Evolutionary conservation across 1,140 invertebrate species (phyloP).

Genomic region (Sinella curviseta): DNA sequence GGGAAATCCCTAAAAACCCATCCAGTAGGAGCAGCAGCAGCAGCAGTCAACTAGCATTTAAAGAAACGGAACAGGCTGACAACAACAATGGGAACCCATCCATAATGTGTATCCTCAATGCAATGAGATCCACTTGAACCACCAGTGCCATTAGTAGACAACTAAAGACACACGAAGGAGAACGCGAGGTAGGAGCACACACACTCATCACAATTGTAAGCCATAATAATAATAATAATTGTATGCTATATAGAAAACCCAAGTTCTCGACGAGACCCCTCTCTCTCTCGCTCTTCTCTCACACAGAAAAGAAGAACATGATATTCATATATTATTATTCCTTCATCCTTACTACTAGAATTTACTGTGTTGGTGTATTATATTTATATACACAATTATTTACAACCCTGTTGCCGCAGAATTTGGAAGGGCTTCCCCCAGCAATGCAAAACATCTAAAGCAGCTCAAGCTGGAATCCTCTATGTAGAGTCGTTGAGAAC

Average conservation of each 20-base stretch:
- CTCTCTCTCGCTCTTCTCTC: slow-evolving; percentile 4
- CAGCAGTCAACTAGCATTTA: neutral
- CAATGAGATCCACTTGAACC: slow-evolving; percentile 2
- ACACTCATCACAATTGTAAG: too few species aligned
- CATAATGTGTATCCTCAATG: slow-evolving; percentile 6
- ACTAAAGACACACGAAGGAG: neutral
- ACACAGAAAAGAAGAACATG: too few species aligned
- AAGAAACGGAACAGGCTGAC: neutral
- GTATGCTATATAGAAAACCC: too few species aligned
- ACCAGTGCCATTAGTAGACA: neutral
- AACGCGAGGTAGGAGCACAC: neutral
- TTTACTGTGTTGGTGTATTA: neutral
- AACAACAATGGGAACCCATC: slow-evolving; percentile 13
- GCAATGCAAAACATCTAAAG: slow-evolving; percentile 46
- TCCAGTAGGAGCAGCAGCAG: neutral
- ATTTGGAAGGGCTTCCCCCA: slow-evolving; percentile 45
- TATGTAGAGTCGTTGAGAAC: slow-evolving; percentile 2
- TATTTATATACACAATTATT: slow-evolving; percentile 13
- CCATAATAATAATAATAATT: too few species aligned
- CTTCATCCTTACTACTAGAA: neutral
- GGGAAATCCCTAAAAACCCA: neutral
- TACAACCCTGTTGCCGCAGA: slow-evolving; percentile 24
- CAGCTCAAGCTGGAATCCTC: slow-evolving; percentile 37
- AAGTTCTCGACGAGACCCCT: neutral
- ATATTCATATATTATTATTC: too few species aligned